These are phyloP conservation scores for Venusia cambrica DNA, from an alignment of 2,888 invertebrate genomes.

Conservation along the genomic window DNA sequence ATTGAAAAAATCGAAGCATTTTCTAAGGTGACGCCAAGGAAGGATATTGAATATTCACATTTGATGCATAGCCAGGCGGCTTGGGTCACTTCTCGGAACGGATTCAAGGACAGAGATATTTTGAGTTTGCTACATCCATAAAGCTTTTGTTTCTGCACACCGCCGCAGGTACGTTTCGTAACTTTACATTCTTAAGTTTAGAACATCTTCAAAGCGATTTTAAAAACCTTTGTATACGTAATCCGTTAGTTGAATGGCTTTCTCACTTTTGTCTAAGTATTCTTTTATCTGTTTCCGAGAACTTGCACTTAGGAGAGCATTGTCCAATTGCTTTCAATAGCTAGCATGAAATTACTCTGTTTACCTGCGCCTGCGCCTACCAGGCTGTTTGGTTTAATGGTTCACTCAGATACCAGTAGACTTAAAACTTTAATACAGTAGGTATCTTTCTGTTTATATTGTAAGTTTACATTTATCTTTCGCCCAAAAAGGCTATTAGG, in stretches of 20 bases:
- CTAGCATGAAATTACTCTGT: too few relatives aligned
- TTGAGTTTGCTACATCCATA: conserved; percentile 23
- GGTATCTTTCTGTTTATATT: too few relatives aligned
- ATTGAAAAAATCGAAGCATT: conserved; percentile 8
- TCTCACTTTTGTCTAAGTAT: conserved; percentile 7
- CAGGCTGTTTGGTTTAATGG: conserved; percentile 4
- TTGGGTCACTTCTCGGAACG: conserved; percentile 27
- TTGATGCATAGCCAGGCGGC: conserved; percentile 18
- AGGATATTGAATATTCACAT: conserved; percentile 21
- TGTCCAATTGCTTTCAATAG: conserved; percentile 9
- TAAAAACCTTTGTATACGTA: conserved; percentile 3
- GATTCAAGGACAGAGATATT: conserved; percentile 29
- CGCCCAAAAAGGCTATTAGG: too few relatives aligned
- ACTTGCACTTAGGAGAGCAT: conserved; percentile 12
- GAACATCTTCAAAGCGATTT: conserved; percentile 7
- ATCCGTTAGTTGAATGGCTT: conserved; percentile 19
- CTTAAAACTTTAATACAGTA: too few relatives aligned
- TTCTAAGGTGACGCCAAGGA: conserved; percentile 15
- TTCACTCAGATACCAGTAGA: too few relatives aligned
- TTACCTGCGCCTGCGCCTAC: too few relatives aligned
- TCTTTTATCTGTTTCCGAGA: conserved; percentile 17
- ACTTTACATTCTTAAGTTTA: too few relatives aligned
- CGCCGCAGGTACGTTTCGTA: conserved; percentile 27
- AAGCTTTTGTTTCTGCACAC: conserved; percentile 27
- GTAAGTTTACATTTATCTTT: too few relatives aligned